phyloP scores from a whole-genome alignment of 2,888 invertebrate genomes.

The Pantelozetes paolii region DNA sequence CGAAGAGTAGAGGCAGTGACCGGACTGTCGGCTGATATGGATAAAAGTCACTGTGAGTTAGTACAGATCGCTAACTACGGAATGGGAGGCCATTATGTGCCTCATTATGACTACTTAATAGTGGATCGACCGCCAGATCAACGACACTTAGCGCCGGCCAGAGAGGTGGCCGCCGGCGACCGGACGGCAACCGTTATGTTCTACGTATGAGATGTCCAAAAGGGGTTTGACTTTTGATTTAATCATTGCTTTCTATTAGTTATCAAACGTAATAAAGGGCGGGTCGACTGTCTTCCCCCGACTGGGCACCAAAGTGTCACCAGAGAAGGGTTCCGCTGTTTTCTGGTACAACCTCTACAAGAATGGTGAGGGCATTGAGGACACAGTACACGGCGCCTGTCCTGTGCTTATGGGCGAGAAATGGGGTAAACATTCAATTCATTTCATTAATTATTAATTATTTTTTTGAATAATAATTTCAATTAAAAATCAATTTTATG shows the following conservation, averaged over 20 bases:
- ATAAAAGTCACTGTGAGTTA: conserved; percentile 49
- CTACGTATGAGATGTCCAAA: conserved; percentile 60
- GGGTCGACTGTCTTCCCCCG: conserved; percentile 96
- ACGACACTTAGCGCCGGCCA: conserved; percentile 40
- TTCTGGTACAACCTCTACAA: conserved; percentile 91
- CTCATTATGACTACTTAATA: conserved; percentile 71
- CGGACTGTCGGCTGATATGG: conserved; percentile 50
- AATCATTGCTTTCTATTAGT: conserved; percentile 38
- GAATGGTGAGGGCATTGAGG: conserved; percentile 84
- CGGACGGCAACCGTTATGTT: conserved; percentile 93
- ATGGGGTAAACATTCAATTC: conserved; percentile 60
- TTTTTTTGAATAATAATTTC: not conserved
- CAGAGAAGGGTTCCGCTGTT: conserved; percentile 80
- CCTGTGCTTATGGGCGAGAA: conserved; percentile 95
- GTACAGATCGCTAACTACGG: conserved; percentile 87
- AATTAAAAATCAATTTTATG: not conserved
- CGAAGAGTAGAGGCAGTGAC: conserved; percentile 50
- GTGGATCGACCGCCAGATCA: conserved; percentile 50
- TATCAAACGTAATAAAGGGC: conserved; percentile 94
- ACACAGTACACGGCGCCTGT: conserved; percentile 92
- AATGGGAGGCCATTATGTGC: conserved; percentile 97
- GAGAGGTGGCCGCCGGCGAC: conserved; percentile 76
- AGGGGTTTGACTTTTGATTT: not conserved
- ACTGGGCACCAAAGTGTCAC: conserved; percentile 76
- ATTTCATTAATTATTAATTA: not conserved